These are phyloP conservation scores for Phania funesta DNA, from an alignment of 2,888 invertebrate species.

Conservation along the genomic window DNA sequence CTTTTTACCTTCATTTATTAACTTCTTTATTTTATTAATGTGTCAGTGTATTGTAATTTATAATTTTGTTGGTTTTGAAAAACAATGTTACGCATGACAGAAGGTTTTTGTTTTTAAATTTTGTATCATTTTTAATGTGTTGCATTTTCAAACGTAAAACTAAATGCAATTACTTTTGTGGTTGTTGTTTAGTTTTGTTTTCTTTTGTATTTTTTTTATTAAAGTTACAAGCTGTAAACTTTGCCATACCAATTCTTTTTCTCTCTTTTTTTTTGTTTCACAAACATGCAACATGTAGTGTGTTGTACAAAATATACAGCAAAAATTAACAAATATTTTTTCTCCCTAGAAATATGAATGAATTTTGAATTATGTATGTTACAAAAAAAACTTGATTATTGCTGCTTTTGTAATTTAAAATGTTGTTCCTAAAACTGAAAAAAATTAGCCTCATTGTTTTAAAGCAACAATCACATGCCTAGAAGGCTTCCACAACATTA, in stretches of 20 bases:
- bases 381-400: too few species aligned
- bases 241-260: background rate
- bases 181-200: slow-evolving; percentile 31
- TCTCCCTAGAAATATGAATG: too few species aligned
- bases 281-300: slow-evolving; percentile 42
- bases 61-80: slow-evolving; percentile 5
- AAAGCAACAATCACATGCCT: too few species aligned
- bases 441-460: too few species aligned
- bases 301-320: background rate
- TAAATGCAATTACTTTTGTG: slow-evolving; percentile 53
- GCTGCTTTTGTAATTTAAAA: too few species aligned
- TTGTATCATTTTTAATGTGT: slow-evolving; percentile 9
- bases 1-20: slow-evolving; percentile 23
- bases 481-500: too few species aligned
- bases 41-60: slow-evolving; percentile 8
- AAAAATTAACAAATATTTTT: slow-evolving; percentile 21
- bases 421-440: too few species aligned
- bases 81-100: slow-evolving; percentile 63
- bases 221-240: slow-evolving; percentile 30
- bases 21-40: slow-evolving; percentile 5
- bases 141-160: slow-evolving; percentile 34
- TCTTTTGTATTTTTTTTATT: slow-evolving; percentile 6
- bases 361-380: too few species aligned
- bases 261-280: background rate
- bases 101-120: slow-evolving; percentile 58